Percentiles rank a stretch among this genome's conserved stretches.
These are phyloP conservation scores for Ophioderma brevispina DNA, from an alignment of 35 echinoderm and acorn worm genomes.

Conservation along the genomic window DNA sequence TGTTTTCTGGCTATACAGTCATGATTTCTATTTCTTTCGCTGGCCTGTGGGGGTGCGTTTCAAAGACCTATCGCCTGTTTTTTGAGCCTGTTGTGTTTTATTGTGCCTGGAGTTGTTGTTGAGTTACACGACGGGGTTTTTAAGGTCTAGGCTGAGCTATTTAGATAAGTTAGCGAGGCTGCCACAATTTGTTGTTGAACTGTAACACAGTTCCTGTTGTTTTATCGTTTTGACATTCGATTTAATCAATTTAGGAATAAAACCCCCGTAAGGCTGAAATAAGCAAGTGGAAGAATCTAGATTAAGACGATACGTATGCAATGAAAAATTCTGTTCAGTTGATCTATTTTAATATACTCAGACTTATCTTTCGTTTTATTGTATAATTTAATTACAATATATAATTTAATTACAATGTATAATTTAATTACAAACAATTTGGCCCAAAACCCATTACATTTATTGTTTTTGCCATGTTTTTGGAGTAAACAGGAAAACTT, in stretches of 20 bases:
- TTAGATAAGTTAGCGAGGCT: background rate
- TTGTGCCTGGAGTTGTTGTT: background rate
- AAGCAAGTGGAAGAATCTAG: too few species aligned
- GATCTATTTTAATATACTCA: background rate
- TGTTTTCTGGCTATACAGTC: too few species aligned
- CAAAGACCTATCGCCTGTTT: too few species aligned
- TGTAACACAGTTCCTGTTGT: background rate
- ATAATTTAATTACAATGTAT: background rate
- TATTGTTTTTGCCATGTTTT: too few species aligned
- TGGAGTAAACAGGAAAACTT: too few species aligned
- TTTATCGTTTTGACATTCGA: background rate
- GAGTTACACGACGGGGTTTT: background rate
- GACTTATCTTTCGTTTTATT: too few species aligned
- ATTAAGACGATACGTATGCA: background rate
- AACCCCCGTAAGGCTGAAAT: background rate
- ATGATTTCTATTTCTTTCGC: too few species aligned
- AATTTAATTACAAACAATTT: background rate
- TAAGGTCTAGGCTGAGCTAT: background rate
- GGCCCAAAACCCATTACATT: background rate
- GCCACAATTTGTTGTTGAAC: background rate
- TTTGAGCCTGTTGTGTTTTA: background rate
- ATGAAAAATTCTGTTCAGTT: background rate
- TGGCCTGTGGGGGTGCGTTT: too few species aligned
- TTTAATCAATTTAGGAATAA: constrained; percentile 1
- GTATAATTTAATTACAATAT: background rate